A percentile compares a stretch with the other conserved stretches of the same genome.
Evolutionary conservation across 2,113 vertebrate species (phyloP).

Genomic region (Ascaphus truei): DNA sequence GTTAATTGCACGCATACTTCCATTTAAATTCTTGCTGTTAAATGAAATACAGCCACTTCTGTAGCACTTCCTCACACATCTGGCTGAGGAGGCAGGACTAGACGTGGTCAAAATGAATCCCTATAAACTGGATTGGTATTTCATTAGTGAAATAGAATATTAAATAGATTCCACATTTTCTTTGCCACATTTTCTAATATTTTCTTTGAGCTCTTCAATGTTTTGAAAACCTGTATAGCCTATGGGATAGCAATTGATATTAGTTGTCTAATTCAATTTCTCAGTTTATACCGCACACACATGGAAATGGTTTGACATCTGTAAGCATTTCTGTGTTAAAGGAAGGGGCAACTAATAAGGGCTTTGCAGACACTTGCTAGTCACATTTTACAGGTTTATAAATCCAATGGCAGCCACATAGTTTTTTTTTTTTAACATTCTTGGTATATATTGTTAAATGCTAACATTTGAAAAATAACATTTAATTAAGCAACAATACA

Average conservation of each 20-base stretch:
- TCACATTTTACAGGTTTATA: conserved; percentile 10
- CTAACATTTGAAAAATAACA: conserved; percentile 3
- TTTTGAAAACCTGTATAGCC: background rate
- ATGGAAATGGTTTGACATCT: conserved; percentile 19
- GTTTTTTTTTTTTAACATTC: background rate
- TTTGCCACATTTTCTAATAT: no score
- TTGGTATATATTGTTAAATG: conserved; percentile 5
- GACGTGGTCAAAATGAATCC: no score
- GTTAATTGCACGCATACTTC: no score
- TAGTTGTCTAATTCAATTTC: background rate
- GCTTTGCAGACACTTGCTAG: background rate
- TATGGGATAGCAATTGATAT: background rate
- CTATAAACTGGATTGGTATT: no score
- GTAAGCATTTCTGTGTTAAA: background rate
- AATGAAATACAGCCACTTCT: no score
- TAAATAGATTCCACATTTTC: no score
- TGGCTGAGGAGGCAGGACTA: no score
- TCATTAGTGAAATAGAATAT: no score
- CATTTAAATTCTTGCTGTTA: no score
- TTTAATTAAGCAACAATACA: no score
- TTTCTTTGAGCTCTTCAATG: no score
- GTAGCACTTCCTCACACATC: no score
- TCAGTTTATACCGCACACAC: background rate
- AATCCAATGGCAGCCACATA: background rate
- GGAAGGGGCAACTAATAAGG: background rate